Evolutionary conservation across 2,888 invertebrate species (phyloP), one percentile per base, ranked within the genome.

Genomic region (Adelognathus sp.): DNA sequence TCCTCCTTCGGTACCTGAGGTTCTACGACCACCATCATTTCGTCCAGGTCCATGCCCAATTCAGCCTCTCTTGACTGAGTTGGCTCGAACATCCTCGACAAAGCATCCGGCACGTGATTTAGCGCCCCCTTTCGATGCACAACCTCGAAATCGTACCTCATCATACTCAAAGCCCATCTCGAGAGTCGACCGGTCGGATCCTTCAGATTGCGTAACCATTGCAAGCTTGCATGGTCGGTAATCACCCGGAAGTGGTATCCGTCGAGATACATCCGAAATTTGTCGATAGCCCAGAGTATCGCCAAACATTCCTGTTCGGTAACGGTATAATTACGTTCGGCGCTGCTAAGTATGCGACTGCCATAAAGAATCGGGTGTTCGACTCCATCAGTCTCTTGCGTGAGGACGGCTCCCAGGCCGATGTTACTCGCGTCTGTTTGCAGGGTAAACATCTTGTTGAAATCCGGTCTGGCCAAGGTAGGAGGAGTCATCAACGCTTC

Each of bases 61-160:
- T n/a, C 31, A 7, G 31, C 31, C 7, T 31, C 31, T 3, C 7
- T 31, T 16, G 64, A 16, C 11, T 27, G 31, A 11, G 24, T 5
- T 7, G 14, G 6, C 41, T 70, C 69, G 11, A 24, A 63, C 39
- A 54, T 67, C 4, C 76, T 41, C 3, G 71, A 71, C 1, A 71
- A 9, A 6, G 72, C 67, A 78, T 44, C 78, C 67, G n/a, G 70
- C 63, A 56, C 60, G 36, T 80, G 81, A 5, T 87, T 82, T 46
- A 82, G 85, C 9, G 50, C 44, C 4, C 56, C 82, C 73, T 39
- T 61, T 2, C 66, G 60, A 36, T 76, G 61, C 2, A 58, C 18
- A 0, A 76, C 58, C 3, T 44, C 52, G 9, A 67, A 64, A n/a
- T 71, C 61, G 21, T 71, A 64, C 1, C 33, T 9, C 1, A 52